A percentile compares a stretch with the other conserved stretches of the same genome.
These are phyloP conservation scores for Cecidostiba fungosa DNA, from an alignment of 2,888 invertebrate species.

Conservation along the genomic window DNA sequence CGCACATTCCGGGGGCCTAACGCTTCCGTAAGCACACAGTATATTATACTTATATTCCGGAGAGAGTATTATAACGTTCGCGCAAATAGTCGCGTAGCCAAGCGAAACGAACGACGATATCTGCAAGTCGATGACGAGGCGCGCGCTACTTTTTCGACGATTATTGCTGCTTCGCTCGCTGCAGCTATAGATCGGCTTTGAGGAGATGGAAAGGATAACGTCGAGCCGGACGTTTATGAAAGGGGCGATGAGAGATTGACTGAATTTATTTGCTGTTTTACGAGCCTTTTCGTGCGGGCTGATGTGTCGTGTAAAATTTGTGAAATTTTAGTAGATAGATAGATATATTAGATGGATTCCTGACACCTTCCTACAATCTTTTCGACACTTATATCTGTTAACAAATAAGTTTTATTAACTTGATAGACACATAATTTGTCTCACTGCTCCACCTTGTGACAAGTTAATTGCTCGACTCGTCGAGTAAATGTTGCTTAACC, in stretches of 20 bases:
- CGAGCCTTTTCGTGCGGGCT: background rate
- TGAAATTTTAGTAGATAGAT: too few relatives aligned
- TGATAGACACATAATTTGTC: too few relatives aligned
- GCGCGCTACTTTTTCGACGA: constrained; percentile 1
- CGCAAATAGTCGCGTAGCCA: background rate
- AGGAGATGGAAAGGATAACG: background rate
- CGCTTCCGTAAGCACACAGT: constrained; percentile 18
- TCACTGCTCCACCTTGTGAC: too few relatives aligned
- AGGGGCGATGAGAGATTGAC: background rate
- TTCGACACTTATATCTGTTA: too few relatives aligned
- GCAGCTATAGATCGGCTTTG: background rate
- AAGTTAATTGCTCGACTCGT: too few relatives aligned
- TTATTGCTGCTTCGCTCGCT: background rate
- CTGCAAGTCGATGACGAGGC: constrained; percentile 26
- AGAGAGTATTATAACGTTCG: background rate
- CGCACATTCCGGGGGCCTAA: constrained; percentile 6
- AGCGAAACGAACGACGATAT: constrained; percentile 23
- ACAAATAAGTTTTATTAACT: too few relatives aligned
- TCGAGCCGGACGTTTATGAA: background rate
- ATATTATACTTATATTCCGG: background rate
- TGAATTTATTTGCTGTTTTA: background rate
- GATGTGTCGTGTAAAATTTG: background rate
- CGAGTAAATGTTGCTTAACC: too few relatives aligned
- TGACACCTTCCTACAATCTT: too few relatives aligned
- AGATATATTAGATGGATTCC: too few relatives aligned